phyloP scores from a whole-genome alignment of 1,140 invertebrate genomes.

The Thereuonema tuberculata region DNA sequence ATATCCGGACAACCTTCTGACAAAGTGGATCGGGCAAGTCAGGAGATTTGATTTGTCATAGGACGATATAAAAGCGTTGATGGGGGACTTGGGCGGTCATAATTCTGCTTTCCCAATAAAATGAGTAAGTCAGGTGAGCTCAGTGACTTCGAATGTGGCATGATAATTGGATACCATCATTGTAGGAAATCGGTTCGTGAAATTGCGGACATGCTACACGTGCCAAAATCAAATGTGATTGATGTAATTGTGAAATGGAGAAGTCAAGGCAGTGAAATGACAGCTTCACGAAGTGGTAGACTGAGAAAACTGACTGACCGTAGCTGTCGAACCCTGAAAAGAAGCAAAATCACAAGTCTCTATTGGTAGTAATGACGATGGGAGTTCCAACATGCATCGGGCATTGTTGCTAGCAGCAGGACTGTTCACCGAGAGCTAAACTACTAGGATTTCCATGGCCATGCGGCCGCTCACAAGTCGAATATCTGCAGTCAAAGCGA shows the following conservation, averaged over 20 bases:
- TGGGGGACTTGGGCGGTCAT: background rate
- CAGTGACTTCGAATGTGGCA: background rate
- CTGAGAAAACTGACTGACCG: too few species aligned
- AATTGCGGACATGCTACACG: background rate
- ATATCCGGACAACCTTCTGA: background rate
- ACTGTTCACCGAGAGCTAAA: too few species aligned
- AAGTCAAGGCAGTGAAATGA: background rate
- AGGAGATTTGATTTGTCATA: background rate
- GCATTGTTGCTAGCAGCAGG: too few species aligned
- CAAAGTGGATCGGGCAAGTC: background rate
- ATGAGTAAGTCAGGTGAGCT: background rate
- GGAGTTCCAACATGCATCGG: too few species aligned
- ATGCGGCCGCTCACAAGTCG: too few species aligned
- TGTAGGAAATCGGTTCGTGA: background rate
- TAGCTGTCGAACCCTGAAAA: too few species aligned
- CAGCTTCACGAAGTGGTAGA: background rate
- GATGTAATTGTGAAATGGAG: background rate
- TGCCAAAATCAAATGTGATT: background rate
- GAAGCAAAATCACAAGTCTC: too few species aligned
- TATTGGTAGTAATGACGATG: too few species aligned
- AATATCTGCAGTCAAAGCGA: too few species aligned
- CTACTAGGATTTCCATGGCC: too few species aligned
- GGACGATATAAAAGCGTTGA: background rate
- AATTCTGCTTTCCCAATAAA: background rate
- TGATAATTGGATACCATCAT: background rate